A percentile compares a stretch with the other conserved stretches of the same genome.
Evolutionary conservation across 2,797 vertebrate genomes (phyloP).

Genomic region (Lophura swinhoii): DNA sequence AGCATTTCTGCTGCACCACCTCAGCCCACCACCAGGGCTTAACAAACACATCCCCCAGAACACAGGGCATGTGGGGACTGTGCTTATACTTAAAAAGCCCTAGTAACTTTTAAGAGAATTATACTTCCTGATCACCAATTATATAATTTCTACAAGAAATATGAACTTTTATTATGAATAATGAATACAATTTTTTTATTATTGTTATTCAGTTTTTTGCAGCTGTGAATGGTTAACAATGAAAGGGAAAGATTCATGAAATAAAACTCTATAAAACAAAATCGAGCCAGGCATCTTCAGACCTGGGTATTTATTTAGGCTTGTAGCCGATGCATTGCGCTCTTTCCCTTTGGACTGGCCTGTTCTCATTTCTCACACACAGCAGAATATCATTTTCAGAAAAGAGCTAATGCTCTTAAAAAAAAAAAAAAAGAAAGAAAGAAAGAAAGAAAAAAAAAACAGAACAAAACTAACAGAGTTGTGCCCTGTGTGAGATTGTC

Average conservation of each 20-base stretch:
- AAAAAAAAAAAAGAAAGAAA: not conserved
- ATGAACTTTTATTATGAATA: not conserved
- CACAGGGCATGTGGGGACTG: not conserved
- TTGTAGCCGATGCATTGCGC: not conserved
- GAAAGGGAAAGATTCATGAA: not conserved
- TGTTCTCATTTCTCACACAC: conserved; percentile 28
- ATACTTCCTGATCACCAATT: not conserved
- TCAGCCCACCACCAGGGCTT: not conserved
- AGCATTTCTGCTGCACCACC: not conserved
- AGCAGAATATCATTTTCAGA: conserved; percentile 19
- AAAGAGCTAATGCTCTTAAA: conserved; percentile 1
- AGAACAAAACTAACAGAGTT: conserved; percentile 38
- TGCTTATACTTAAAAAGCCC: not conserved
- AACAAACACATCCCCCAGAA: not conserved
- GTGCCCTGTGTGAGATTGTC: conserved; percentile 34
- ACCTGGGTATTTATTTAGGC: conserved; percentile 5
- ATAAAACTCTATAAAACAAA: not conserved
- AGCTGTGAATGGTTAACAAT: not conserved
- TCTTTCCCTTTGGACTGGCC: not conserved
- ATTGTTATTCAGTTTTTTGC: not conserved
- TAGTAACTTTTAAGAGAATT: accelerated
- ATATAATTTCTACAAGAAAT: not conserved
- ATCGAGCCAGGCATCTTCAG: not conserved
- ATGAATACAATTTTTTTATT: not conserved
- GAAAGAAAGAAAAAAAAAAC: not conserved